Evolutionary conservation across 2,888 invertebrate species (phyloP).

Genomic region (Erannis defoliaria): DNA sequence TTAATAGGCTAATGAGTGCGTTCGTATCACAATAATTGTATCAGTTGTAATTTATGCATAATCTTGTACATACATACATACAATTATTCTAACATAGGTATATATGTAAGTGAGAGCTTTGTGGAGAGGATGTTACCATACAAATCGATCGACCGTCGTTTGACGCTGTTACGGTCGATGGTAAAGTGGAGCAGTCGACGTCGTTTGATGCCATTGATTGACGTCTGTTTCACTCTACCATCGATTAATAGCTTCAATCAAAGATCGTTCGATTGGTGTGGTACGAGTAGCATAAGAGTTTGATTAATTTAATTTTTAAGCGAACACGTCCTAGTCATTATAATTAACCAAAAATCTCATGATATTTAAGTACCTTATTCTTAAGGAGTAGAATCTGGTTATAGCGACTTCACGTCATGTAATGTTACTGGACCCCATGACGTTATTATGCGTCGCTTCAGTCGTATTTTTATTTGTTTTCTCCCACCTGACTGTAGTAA

Average conservation of each 20-base stretch:
- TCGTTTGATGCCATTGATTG: too few species aligned
- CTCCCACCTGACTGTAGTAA: constrained; percentile 2
- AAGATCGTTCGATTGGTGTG: too few species aligned
- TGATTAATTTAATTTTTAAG: not conserved
- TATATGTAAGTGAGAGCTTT: too few species aligned
- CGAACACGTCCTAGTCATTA: constrained; percentile 39
- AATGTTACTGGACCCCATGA: too few species aligned
- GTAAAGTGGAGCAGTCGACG: too few species aligned
- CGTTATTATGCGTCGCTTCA: too few species aligned
- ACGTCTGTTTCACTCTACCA: too few species aligned
- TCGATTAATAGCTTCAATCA: too few species aligned
- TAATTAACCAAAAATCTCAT: constrained; percentile 35
- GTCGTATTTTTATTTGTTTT: not conserved
- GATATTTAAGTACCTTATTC: not conserved
- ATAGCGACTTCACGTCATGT: not conserved
- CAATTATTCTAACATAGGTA: not conserved
- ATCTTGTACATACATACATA: not conserved
- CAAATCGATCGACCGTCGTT: too few species aligned
- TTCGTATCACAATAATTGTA: not conserved
- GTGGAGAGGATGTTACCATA: too few species aligned
- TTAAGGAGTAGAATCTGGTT: not conserved
- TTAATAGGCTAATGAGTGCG: not conserved
- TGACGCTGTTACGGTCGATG: too few species aligned
- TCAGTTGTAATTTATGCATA: not conserved
- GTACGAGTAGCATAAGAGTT: too few species aligned